phyloP scores from a whole-genome alignment of 2,113 vertebrate genomes.

The Lota lota region DNA sequence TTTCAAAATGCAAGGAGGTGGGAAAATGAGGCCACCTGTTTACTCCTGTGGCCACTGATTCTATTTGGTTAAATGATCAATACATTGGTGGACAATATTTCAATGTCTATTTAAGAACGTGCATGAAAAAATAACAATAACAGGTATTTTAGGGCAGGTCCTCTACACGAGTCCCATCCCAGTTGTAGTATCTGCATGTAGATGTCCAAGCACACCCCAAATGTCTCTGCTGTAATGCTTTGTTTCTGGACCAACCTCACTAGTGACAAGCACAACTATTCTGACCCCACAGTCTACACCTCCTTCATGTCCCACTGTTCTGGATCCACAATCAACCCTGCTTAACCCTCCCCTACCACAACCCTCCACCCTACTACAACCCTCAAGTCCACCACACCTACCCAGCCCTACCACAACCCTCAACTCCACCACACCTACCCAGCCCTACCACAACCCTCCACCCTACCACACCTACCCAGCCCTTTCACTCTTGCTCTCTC shows the following conservation, averaged over 20 bases:
- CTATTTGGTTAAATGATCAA: slow-evolving; percentile 25
- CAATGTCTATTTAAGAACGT: slow-evolving; percentile 29
- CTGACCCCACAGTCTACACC: slow-evolving; percentile 1
- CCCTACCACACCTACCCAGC: too few relatives aligned
- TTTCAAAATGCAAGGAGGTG: slow-evolving; percentile 21
- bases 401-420: too few relatives aligned
- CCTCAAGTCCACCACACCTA: too few relatives aligned
- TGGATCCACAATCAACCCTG: not conserved
- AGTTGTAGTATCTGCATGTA: slow-evolving; percentile 63
- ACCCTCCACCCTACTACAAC: not conserved
- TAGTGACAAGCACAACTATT: slow-evolving; percentile 61
- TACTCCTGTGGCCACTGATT: slow-evolving; percentile 30
- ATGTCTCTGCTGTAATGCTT: slow-evolving; percentile 24
- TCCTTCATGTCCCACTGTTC: not conserved
- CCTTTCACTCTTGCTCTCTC: not conserved
- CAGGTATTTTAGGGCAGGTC: slow-evolving; percentile 29
- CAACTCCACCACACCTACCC: not conserved
- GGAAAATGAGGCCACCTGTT: slow-evolving; percentile 18
- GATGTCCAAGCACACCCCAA: slow-evolving; percentile 63
- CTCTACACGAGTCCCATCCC: slow-evolving; percentile 23
- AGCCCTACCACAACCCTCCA: too few relatives aligned
- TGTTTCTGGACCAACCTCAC: slow-evolving; percentile 31
- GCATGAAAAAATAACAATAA: slow-evolving; percentile 40
- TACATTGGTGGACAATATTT: slow-evolving; percentile 3
- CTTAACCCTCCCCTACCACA: too few relatives aligned